A percentile compares a stretch with the other conserved stretches of the same genome.
Conservation (phyloP, 92 coral and sea anemone species). For the Scolanthus callimorphus region DNA sequence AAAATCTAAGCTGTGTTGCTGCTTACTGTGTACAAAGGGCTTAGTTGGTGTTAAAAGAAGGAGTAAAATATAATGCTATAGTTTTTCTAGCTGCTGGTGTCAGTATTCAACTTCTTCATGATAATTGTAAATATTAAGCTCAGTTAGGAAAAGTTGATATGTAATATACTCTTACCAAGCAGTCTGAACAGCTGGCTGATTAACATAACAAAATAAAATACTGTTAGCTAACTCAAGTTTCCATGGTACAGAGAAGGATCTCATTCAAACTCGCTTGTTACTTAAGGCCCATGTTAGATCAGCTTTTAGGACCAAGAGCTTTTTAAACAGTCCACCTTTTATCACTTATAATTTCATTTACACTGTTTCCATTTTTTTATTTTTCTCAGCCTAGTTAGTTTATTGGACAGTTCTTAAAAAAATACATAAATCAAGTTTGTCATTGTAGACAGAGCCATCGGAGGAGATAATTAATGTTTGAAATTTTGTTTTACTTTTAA, state of each 20-base stretch:
- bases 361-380: background rate
- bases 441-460: too few species aligned
- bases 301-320: conserved; percentile 24
- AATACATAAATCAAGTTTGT: too few species aligned
- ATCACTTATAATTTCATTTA: background rate
- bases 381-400: too few species aligned
- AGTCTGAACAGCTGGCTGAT: conserved; percentile 63
- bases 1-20: background rate
- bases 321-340: conserved; percentile 25
- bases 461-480: background rate
- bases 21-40: background rate
- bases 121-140: conserved; percentile 70
- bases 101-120: conserved; percentile 42
- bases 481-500: background rate
- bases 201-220: conserved; percentile 77
- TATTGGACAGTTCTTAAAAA: too few species aligned
- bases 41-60: background rate
- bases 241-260: conserved; percentile 26
- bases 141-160: conserved; percentile 76
- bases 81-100: conserved; percentile 46
- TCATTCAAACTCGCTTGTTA: conserved; percentile 23
- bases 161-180: conserved; percentile 83
- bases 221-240: conserved; percentile 27
- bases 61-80: background rate
- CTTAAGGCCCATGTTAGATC: conserved; percentile 17